These are phyloP conservation scores for Gobiocypris rarus DNA, from an alignment of 2,113 vertebrate genomes.

Conservation along the genomic window DNA sequence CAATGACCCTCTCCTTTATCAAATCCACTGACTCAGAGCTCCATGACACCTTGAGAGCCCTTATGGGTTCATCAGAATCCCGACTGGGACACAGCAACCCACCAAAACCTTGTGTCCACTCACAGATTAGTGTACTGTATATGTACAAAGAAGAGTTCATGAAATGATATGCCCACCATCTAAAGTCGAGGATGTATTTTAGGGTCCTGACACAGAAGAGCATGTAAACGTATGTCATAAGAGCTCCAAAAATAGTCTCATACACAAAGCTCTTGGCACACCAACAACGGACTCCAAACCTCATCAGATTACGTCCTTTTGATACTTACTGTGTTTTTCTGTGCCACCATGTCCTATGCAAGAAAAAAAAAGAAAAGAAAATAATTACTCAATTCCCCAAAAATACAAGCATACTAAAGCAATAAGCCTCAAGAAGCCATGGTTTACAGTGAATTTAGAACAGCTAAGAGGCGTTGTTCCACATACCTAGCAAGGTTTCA, in stretches of 20 bases:
- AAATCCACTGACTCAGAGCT: neutral
- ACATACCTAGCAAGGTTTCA: no score
- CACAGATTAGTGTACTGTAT: neutral
- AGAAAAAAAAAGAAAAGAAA: constrained; percentile 54
- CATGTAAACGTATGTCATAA: constrained; percentile 22
- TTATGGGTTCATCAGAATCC: neutral
- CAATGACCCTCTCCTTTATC: constrained; percentile 4
- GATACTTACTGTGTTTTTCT: constrained; percentile 95
- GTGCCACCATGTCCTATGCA: constrained; percentile 88
- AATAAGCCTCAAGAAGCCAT: no score
- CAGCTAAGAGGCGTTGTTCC: no score
- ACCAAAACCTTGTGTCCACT: neutral
- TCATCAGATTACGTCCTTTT: constrained; percentile 25
- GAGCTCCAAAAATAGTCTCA: constrained; percentile 39
- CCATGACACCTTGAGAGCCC: constrained; percentile 1
- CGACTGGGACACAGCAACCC: neutral
- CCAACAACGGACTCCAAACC: neutral
- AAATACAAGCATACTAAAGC: neutral
- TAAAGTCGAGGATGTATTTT: constrained; percentile 5
- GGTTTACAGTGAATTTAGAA: no score
- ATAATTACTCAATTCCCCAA: neutral
- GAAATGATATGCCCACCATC: neutral
- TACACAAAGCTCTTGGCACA: constrained; percentile 2
- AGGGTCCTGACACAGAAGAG: neutral
- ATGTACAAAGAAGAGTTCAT: neutral